A percentile compares a stretch with the other conserved stretches of the same genome.
Evolutionary conservation across 35 echinoderm and acorn worm species (phyloP).

Genomic region (Acanthaster planci): DNA sequence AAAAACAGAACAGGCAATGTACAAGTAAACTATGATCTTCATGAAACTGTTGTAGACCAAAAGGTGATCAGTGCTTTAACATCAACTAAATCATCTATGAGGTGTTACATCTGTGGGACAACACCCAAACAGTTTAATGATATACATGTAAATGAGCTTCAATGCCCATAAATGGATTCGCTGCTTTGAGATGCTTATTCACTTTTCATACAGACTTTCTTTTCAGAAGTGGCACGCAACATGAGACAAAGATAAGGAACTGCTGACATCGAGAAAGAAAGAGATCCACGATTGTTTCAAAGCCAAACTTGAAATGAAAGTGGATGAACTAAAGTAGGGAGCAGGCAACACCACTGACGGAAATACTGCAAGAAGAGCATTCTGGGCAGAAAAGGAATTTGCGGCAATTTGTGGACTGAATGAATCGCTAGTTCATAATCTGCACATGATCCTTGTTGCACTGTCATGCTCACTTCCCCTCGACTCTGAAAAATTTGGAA

Average conservation of each 20-base stretch:
- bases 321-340: conserved; percentile 63
- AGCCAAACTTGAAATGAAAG: conserved; percentile 52
- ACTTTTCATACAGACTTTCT: conserved; percentile 46
- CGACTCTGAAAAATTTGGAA: conserved; percentile 41
- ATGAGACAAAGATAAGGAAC: conserved; percentile 28
- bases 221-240: conserved; percentile 40
- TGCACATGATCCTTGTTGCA: conserved; percentile 46
- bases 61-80: conserved; percentile 59
- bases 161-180: conserved; percentile 36
- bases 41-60: conserved; percentile 67
- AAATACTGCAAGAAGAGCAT: conserved; percentile 64
- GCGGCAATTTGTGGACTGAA: conserved; percentile 60
- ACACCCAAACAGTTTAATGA: conserved; percentile 53
- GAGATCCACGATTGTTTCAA: conserved; percentile 59
- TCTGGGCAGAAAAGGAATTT: conserved; percentile 38
- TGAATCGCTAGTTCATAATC: conserved; percentile 38
- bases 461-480: conserved; percentile 40
- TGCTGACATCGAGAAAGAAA: conserved; percentile 37
- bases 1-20: conserved; percentile 32
- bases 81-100: conserved; percentile 56
- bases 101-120: conserved; percentile 58
- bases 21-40: conserved; percentile 48
- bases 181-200: conserved; percentile 66
- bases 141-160: conserved; percentile 29
- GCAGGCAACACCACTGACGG: conserved; percentile 65